phyloP scores from a whole-genome alignment of 2,113 vertebrate genomes.

The Tetraodon nigroviridis region DNA sequence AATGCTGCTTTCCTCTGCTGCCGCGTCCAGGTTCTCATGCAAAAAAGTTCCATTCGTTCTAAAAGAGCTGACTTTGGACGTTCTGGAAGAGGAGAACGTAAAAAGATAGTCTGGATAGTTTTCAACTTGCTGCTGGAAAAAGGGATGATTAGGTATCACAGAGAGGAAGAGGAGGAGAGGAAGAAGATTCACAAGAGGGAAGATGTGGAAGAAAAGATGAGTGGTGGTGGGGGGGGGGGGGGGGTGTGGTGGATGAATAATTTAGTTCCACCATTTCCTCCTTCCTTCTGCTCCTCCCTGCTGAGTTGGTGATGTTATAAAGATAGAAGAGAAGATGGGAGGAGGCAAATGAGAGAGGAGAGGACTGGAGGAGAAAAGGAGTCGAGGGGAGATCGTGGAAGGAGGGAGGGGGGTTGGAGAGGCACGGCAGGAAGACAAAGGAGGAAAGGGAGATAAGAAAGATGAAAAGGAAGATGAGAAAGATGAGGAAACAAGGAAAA shows the following conservation, averaged over 20 bases:
- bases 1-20: not conserved
- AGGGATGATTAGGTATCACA: constrained; percentile 1
- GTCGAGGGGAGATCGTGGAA: not conserved
- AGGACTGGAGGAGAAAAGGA: not conserved
- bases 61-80: too few relatives aligned
- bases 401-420: not conserved
- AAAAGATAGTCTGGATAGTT: too few relatives aligned
- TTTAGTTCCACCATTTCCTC: constrained; percentile 45
- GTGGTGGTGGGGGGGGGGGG: not conserved
- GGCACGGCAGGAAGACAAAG: not conserved
- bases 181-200: constrained; percentile 15
- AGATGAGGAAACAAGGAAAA: not conserved
- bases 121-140: not conserved
- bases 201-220: constrained; percentile 35
- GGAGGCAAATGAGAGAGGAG: not conserved
- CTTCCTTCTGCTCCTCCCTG: constrained; percentile 13
- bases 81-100: too few relatives aligned
- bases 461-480: not conserved
- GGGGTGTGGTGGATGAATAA: constrained; percentile 48
- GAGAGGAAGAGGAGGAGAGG: constrained; percentile 10
- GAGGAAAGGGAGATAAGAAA: not conserved
- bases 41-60: constrained; percentile 6
- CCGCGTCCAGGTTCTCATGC: not conserved
- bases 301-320: constrained; percentile 41
- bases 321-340: constrained; percentile 31